A percentile compares a stretch with the other conserved stretches of the same genome.
Conservation (phyloP, 2,888 invertebrate genomes). For the Chromoteleia sp. region DNA sequence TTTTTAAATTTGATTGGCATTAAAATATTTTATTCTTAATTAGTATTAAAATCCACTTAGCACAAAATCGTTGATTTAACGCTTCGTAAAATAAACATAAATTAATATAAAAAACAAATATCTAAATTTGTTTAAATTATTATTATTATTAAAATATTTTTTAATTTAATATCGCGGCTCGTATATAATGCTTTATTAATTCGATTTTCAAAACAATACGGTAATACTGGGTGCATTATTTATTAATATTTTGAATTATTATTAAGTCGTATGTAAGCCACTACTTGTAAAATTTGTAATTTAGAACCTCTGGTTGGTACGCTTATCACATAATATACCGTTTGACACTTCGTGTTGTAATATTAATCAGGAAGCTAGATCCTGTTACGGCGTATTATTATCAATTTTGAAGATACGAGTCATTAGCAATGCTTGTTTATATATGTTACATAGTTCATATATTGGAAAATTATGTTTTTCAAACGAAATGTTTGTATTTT, state of each 20-base stretch:
- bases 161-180: too few species aligned
- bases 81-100: too few species aligned
- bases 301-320: constrained; percentile 1
- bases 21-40: too few species aligned
- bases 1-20: too few species aligned
- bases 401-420: constrained; percentile 41
- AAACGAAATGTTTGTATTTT: too few species aligned
- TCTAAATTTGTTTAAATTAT: too few species aligned
- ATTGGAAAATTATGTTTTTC: too few species aligned
- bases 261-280: not conserved
- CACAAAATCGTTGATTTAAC: too few species aligned
- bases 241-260: not conserved
- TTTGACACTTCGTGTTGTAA: constrained; percentile 53
- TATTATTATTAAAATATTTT: too few species aligned
- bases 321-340: constrained; percentile 39
- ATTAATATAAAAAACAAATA: too few species aligned
- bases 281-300: constrained; percentile 10
- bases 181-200: not conserved
- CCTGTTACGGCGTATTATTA: constrained; percentile 48
- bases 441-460: not conserved
- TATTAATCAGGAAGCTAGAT: constrained; percentile 40
- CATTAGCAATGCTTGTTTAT: constrained; percentile 22
- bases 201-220: not conserved
- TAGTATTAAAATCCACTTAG: too few species aligned
- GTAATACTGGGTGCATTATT: not conserved